Evolutionary conservation across 2,113 vertebrate genomes (phyloP).

Genomic region (Sprattus sprattus): DNA sequence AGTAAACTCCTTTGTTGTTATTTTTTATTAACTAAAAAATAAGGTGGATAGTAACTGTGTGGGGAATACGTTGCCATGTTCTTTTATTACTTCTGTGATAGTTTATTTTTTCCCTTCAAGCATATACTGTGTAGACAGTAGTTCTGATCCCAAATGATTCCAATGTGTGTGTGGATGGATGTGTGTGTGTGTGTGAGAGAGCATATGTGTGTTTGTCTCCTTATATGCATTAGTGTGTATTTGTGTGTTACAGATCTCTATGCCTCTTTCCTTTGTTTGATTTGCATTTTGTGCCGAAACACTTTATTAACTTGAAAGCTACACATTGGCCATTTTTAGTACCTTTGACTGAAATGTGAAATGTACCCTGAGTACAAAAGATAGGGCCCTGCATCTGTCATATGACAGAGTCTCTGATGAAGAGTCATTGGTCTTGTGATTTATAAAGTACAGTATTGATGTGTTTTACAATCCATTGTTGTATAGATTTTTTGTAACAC

Average conservation of each 20-base stretch:
- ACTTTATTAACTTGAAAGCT: constrained; percentile 4
- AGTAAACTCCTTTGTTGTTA: constrained; percentile 22
- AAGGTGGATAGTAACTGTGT: background rate
- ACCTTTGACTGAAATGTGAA: constrained; percentile 11
- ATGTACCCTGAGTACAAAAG: background rate
- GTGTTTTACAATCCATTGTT: constrained; percentile 50
- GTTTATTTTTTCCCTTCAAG: constrained; percentile 9
- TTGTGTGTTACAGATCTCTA: background rate
- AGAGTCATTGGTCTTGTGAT: constrained; percentile 22
- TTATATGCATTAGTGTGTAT: background rate
- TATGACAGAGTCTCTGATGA: background rate
- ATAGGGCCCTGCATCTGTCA: background rate
- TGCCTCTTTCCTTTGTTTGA: background rate
- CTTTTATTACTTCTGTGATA: background rate
- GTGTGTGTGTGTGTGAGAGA: background rate
- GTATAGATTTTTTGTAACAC: constrained; percentile 53
- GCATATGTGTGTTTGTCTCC: background rate
- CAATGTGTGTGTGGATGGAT: constrained; percentile 26
- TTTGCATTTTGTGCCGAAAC: constrained; percentile 23
- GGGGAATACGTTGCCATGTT: constrained; percentile 10
- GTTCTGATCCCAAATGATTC: background rate
- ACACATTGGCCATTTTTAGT: background rate
- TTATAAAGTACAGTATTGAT: constrained; percentile 30
- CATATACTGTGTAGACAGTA: constrained; percentile 7
- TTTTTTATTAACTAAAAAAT: constrained; percentile 12